phyloP scores from a whole-genome alignment of 2,113 vertebrate species.

The Acrocephalus kingi region DNA sequence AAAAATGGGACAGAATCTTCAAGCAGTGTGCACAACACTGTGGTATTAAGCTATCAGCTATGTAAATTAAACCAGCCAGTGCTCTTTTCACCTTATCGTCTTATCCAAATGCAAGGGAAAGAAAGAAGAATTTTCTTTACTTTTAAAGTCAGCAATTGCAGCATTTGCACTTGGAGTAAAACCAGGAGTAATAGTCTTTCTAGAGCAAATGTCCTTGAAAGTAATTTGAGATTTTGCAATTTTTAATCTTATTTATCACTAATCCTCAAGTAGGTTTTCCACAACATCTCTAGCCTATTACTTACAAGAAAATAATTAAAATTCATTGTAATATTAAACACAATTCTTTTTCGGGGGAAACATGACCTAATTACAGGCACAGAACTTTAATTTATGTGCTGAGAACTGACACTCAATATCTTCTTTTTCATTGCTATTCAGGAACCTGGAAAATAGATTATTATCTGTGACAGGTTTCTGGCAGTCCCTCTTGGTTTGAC shows the following conservation, averaged over 20 bases:
- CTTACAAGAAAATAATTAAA: not conserved
- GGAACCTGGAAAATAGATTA: constrained; percentile 40
- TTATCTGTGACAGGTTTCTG: constrained; percentile 55
- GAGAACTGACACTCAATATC: constrained; percentile 5
- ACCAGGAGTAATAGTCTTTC: not conserved
- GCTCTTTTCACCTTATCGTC: not conserved
- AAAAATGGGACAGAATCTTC: not conserved
- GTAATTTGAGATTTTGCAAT: not conserved
- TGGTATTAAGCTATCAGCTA: not conserved
- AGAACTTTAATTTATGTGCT: constrained; percentile 8
- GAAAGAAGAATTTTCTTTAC: not conserved
- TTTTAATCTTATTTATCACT: not conserved
- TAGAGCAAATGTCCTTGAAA: not conserved
- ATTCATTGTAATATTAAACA: not conserved
- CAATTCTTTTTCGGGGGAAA: fast-evolving
- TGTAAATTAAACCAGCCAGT: not conserved
- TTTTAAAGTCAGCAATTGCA: not conserved
- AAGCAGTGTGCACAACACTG: not conserved
- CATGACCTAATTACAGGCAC: not conserved
- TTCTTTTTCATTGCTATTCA: constrained; percentile 39
- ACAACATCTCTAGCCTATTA: not conserved
- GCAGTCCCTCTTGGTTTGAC: constrained; percentile 50
- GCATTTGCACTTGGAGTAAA: not conserved
- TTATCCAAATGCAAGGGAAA: not conserved
- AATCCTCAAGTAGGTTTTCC: not conserved